Base-by-base conservation (phyloP, 37 sponge, comb jelly and placozoan species). In the Theonella swinhoei region DNA sequence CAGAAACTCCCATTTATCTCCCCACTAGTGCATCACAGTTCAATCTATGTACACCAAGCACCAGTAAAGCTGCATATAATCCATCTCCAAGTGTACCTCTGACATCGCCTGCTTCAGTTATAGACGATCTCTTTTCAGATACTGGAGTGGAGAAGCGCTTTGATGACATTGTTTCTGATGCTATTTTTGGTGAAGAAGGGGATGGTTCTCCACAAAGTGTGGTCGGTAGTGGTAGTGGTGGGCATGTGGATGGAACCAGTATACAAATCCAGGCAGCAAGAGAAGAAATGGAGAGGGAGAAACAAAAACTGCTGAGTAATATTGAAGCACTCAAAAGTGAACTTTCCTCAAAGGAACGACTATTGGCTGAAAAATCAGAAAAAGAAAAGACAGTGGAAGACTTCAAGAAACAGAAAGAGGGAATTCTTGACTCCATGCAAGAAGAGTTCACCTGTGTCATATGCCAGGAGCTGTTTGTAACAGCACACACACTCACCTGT, bases 391-490 rank as follows among this genome's bases (percentile, higher is more conserved):
- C 17, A 0, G 30, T 66, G 37, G 76, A 70, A 8, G 35, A 76
- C 4, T 26, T 36, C 9, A 76, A 61, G 3, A 1, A 19, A 17
- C n/a, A 39, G 19, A 64, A 65, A 0, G 32, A 42, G 20, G 64
- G 54, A 7, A 36, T 88, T n/a, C 29, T 82, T 3, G 43, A 65
- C 0, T 81, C 82, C 33, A 88, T 88, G 83, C 62, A 81, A 77
- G 86, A 89, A 38, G 90, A 89, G 32, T 89, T 89, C 63, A 74
- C 74, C 8, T 89, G 90, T 77, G 75, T 39, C 24, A 89, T 89
- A 64, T 89, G 90, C 30, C 87, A 84, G 63, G 86, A 84, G 40
- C 47, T 89, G 26, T 89, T 89, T 36, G 40, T 89, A 54, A 67
- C 28, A 22, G 75, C 90, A 2, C 68, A 74, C 76, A 80, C 76